Evolutionary conservation across 2,888 invertebrate species (phyloP).

Genomic region (Epinotia ramella): DNA sequence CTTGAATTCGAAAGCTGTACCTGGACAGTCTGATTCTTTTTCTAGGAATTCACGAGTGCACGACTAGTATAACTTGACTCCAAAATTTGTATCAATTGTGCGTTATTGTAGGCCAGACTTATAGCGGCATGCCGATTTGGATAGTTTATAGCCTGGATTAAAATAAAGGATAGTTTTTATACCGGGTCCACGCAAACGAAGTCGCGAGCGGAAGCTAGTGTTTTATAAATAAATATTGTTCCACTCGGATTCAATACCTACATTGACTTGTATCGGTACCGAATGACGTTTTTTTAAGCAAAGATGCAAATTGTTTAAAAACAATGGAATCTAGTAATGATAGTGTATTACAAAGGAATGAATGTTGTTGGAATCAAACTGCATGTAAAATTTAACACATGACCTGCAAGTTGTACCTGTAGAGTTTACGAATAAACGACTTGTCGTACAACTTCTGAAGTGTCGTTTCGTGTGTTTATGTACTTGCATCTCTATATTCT

Average conservation of each 20-base stretch:
- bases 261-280: not conserved
- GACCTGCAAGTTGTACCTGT: not conserved
- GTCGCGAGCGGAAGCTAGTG: not conserved
- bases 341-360: slow-evolving; percentile 15
- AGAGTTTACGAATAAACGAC: not conserved
- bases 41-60: too few relatives aligned
- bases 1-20: too few relatives aligned
- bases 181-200: too few relatives aligned
- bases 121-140: too few relatives aligned
- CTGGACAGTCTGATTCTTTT: too few relatives aligned
- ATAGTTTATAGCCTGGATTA: too few relatives aligned
- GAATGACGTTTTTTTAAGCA: not conserved
- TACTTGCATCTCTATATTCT: not conserved
- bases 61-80: too few relatives aligned
- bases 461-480: not conserved
- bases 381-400: slow-evolving; percentile 8
- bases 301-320: slow-evolving; percentile 1
- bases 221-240: not conserved
- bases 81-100: too few relatives aligned
- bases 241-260: not conserved
- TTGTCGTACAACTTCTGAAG: not conserved
- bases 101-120: too few relatives aligned
- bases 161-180: too few relatives aligned
- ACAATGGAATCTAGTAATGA: slow-evolving; percentile 19
- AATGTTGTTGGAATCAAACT: slow-evolving; percentile 1